phyloP scores from a whole-genome alignment of 2,797 vertebrate genomes.

The Semotilus atromaculatus region DNA sequence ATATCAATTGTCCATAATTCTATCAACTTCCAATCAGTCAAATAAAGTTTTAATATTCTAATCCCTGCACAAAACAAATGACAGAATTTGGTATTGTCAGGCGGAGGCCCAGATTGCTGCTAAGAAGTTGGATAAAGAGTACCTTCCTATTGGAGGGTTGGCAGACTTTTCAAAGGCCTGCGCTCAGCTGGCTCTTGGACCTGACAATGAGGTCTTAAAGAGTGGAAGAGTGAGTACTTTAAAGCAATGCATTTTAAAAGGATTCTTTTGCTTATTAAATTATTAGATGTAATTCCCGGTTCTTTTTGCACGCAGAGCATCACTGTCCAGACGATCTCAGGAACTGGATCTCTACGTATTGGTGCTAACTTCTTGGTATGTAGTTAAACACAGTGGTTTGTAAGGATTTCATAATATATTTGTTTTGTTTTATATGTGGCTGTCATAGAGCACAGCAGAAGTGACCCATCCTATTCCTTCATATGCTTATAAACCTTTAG shows the following conservation, averaged over 20 bases:
- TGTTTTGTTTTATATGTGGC: not conserved
- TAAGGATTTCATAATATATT: not conserved
- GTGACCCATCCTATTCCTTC: not conserved
- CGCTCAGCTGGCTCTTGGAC: conserved; percentile 88
- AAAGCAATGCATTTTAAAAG: conserved; percentile 2
- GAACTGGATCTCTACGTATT: conserved; percentile 92
- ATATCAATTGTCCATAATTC: conserved; percentile 19
- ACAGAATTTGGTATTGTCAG: conserved; percentile 68
- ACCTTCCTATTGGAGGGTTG: conserved; percentile 88
- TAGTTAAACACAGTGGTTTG: conserved; percentile 33
- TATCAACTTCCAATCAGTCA: not conserved
- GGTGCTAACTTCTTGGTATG: conserved; percentile 94
- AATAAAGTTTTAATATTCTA: conserved; percentile 14
- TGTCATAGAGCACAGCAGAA: not conserved
- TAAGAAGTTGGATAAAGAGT: conserved; percentile 97
- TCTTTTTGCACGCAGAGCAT: conserved; percentile 77
- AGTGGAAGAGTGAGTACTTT: conserved; percentile 85
- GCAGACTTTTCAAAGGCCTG: conserved; percentile 91
- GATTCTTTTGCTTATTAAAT: not conserved
- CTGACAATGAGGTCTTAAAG: conserved; percentile 88
- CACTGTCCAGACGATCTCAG: conserved; percentile 97
- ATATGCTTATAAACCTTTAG: not conserved
- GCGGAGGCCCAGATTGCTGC: conserved; percentile 89
- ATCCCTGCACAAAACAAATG: conserved; percentile 18
- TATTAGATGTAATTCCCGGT: conserved; percentile 18